Evolutionary conservation across 2,888 invertebrate genomes (phyloP).

Genomic region (Sialis fuliginosa): DNA sequence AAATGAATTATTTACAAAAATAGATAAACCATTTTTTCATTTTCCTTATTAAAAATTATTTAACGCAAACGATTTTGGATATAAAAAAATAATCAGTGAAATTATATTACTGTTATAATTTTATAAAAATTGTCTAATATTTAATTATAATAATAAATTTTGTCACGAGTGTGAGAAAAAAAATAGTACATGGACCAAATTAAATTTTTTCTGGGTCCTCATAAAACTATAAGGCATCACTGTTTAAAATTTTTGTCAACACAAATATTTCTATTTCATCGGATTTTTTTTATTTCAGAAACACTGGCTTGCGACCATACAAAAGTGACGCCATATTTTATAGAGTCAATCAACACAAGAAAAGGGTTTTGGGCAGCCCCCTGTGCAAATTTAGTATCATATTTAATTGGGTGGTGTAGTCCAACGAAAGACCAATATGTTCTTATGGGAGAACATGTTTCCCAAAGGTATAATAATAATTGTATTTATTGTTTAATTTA

Average conservation of each 20-base stretch:
- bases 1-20: background rate
- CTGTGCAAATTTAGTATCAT: slow-evolving; percentile 65
- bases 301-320: slow-evolving; percentile 79
- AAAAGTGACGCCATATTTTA: slow-evolving; percentile 78
- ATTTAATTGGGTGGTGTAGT: slow-evolving; percentile 68
- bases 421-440: slow-evolving; percentile 64
- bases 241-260: too few species aligned
- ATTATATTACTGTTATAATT: too few species aligned
- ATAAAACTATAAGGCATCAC: too few species aligned
- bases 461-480: slow-evolving; percentile 44
- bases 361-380: slow-evolving; percentile 75
- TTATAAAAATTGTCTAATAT: too few species aligned
- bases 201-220: too few species aligned
- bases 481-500: background rate
- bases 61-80: too few species aligned
- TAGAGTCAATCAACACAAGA: slow-evolving; percentile 67
- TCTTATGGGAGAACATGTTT: slow-evolving; percentile 71
- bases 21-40: too few species aligned
- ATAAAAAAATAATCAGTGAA: background rate
- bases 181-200: too few species aligned
- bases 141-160: too few species aligned
- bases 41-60: too few species aligned
- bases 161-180: too few species aligned
- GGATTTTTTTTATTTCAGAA: slow-evolving; percentile 36
- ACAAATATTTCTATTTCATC: too few species aligned